A percentile compares a stretch with the other conserved stretches of the same genome.
Conservation (phyloP, 2,113 vertebrate species). For the Melierax canorus region DNA sequence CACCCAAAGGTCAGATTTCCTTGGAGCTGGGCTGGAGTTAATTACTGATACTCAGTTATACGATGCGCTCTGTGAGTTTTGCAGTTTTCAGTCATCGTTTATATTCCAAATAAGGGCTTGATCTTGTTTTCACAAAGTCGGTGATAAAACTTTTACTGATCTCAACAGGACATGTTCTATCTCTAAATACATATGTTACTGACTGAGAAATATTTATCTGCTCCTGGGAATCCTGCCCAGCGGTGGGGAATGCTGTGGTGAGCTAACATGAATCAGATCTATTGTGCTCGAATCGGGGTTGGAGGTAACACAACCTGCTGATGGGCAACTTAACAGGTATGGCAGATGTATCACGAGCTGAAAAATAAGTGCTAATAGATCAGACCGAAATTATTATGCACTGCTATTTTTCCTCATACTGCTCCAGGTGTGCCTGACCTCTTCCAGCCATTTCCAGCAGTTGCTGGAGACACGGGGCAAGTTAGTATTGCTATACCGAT, state of each 20-base stretch:
- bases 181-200: background rate
- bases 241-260: background rate
- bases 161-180: background rate
- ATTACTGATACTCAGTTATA: background rate
- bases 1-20: background rate
- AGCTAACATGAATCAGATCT: background rate
- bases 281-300: rapidly evolving
- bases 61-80: background rate
- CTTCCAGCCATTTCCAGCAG: background rate
- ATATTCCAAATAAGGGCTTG: background rate
- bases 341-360: background rate
- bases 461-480: background rate
- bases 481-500: background rate
- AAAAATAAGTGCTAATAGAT: background rate
- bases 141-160: background rate
- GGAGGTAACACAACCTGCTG: background rate
- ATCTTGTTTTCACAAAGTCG: background rate
- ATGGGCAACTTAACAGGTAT: background rate
- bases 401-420: background rate
- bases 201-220: background rate
- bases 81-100: background rate
- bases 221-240: background rate
- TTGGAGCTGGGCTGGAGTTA: background rate
- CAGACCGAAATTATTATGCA: rapidly evolving
- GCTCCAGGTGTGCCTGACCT: background rate